Evolutionary conservation across 1,140 invertebrate genomes (phyloP), one percentile per base, ranked within the genome.

Genomic region (Heliconius melpomene): DNA sequence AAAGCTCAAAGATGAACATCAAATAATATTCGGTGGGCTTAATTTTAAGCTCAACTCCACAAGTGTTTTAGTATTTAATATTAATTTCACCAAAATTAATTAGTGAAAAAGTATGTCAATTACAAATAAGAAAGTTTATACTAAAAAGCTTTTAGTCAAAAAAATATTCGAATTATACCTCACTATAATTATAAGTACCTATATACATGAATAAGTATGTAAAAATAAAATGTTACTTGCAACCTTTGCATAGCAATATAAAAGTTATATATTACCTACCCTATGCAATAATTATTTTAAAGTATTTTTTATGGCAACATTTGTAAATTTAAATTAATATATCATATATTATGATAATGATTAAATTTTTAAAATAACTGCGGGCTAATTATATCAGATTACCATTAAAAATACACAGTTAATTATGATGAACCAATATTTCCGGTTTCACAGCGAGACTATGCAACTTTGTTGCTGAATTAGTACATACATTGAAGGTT

Each of bases 401-500:
- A 66, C 23, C 57, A 66, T 66, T 66, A 74, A 74, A 74, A 74
- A 40, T 20, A 38, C 16, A 26, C 72, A 26, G 38, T 74, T 74
- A 18, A 74, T 74, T 73, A 73, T 46, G 13, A 66, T 66, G 11
- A 26, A 66, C 23, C 60, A 66, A 66, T 66, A 66, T 29, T 66
- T 29, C 60, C 60, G 26, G 60, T 66, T 66, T 66, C 2, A 66
- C 60, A 66, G 11, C 74, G 20, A 9, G 72, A 77, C 75, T 79
- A 79, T 50, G 16, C 46, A 77, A 83, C 81, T 60, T 52, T 83
- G 79, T 83, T 80, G 79, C 73, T 81, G 66, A 32, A 66, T 66
- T 29, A 74, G 46, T 46, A 73, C 7, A 23, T 73, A 74, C 72
- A 74, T 74, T 74, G 9, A 66, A 66, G 11, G 9, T 16, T 74